These are phyloP conservation scores for Rapana venosa DNA, from an alignment of 2,888 invertebrate species.

Conservation along the genomic window DNA sequence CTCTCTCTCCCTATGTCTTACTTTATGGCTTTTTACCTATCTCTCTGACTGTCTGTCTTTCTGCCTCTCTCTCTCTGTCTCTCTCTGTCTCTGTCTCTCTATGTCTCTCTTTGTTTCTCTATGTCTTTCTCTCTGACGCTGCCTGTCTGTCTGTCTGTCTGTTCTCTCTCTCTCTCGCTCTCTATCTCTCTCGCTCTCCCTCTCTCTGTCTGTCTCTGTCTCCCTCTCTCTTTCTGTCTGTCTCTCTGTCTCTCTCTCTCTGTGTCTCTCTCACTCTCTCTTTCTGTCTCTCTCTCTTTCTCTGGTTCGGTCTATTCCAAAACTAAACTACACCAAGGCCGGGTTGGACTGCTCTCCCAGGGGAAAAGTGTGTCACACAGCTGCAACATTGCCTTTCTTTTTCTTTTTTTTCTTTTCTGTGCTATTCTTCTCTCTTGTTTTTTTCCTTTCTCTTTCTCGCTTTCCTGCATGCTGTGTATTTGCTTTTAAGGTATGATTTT, in stretches of 20 bases:
- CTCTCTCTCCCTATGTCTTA: not conserved
- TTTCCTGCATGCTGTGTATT: too few species aligned
- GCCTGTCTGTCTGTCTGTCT: not conserved
- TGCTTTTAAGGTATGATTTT: too few species aligned
- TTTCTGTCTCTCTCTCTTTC: not conserved
- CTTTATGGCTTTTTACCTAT: not conserved
- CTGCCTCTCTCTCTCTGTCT: not conserved
- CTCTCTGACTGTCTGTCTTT: not conserved
- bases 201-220: not conserved
- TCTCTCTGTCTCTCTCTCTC: not conserved
- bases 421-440: too few species aligned
- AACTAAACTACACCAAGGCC: too few species aligned
- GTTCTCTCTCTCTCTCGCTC: not conserved
- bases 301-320: too few species aligned
- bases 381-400: too few species aligned
- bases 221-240: not conserved
- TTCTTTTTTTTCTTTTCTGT: too few species aligned
- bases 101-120: not conserved
- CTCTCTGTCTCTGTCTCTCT: not conserved
- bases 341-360: too few species aligned
- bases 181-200: too few species aligned
- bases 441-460: too few species aligned
- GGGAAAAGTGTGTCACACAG: too few species aligned
- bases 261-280: not conserved
- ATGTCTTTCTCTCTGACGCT: not conserved